Percentiles rank a stretch among this genome's conserved stretches.
These are phyloP conservation scores for Flabesymbios commensalis DNA, from an alignment of 2,888 invertebrate species.

Conservation along the genomic window DNA sequence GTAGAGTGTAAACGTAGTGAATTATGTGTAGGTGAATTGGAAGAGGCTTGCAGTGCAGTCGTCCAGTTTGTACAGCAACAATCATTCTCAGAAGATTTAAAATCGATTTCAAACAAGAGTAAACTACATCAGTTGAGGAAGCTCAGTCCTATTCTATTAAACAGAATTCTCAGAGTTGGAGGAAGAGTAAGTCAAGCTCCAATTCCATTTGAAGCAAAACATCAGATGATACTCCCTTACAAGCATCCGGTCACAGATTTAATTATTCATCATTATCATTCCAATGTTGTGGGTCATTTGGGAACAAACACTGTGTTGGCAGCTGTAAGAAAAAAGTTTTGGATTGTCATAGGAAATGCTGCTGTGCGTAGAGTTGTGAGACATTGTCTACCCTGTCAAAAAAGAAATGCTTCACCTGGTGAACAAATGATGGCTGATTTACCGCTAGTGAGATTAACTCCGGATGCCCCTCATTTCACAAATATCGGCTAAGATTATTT, in stretches of 20 bases:
- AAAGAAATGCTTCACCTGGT: slow-evolving; percentile 29
- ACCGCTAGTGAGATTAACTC: slow-evolving; percentile 48
- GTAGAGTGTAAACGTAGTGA: too few species aligned
- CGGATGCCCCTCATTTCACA: slow-evolving; percentile 36
- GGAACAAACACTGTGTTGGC: too few species aligned
- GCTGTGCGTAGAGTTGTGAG: neutral
- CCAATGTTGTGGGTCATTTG: too few species aligned
- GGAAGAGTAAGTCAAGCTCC: neutral
- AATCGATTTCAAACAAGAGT: too few species aligned
- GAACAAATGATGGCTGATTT: slow-evolving; percentile 52
- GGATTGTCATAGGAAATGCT: neutral
- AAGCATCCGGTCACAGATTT: slow-evolving; percentile 3
- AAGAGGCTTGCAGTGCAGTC: neutral
- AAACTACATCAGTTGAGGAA: too few species aligned
- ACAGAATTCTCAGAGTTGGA: slow-evolving; percentile 10
- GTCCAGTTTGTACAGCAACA: neutral
- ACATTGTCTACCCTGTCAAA: slow-evolving; percentile 47
- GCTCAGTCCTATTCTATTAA: too few species aligned
- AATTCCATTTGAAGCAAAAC: neutral
- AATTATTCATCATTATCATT: too few species aligned
- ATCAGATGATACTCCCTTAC: slow-evolving; percentile 3
- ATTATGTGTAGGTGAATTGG: too few species aligned
- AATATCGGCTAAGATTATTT: slow-evolving; percentile 50
- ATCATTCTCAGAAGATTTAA: neutral
- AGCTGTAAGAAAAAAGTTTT: too few species aligned